These are phyloP conservation scores for Lophotriccus pileatus DNA, from an alignment of 2,797 vertebrate genomes.

Conservation along the genomic window DNA sequence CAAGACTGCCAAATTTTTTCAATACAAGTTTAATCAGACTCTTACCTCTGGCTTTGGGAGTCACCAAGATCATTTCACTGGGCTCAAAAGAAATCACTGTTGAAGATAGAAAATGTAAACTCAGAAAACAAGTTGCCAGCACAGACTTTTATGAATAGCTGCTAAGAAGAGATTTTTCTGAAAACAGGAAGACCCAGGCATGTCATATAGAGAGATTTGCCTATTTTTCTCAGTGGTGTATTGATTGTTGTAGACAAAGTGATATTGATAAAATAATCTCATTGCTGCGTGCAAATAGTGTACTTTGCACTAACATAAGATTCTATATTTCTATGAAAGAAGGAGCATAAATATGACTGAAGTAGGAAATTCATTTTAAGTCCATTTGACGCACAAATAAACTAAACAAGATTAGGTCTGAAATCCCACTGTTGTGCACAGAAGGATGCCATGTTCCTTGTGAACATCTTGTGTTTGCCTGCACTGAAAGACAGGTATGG, in stretches of 20 bases:
- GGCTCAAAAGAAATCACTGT: slow-evolving; percentile 13
- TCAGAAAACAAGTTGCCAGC: background rate
- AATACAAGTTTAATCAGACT: background rate
- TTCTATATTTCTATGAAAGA: background rate
- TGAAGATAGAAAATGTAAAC: background rate
- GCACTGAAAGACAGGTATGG: background rate
- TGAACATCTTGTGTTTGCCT: background rate
- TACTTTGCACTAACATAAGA: background rate
- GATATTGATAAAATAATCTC: background rate
- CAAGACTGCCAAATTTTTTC: background rate
- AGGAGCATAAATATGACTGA: background rate
- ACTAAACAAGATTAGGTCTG: background rate
- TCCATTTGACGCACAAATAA: background rate
- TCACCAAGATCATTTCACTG: background rate
- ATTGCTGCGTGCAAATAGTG: background rate
- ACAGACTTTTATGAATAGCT: background rate
- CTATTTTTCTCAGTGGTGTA: background rate
- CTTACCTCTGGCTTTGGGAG: slow-evolving; percentile 26
- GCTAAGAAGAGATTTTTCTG: background rate
- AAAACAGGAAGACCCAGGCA: background rate
- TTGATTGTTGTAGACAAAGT: background rate
- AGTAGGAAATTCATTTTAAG: background rate
- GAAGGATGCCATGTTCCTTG: background rate
- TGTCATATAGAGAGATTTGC: background rate
- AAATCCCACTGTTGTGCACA: background rate